Base-by-base conservation (phyloP, 2,888 invertebrate species). In the Sturmia bella region DNA sequence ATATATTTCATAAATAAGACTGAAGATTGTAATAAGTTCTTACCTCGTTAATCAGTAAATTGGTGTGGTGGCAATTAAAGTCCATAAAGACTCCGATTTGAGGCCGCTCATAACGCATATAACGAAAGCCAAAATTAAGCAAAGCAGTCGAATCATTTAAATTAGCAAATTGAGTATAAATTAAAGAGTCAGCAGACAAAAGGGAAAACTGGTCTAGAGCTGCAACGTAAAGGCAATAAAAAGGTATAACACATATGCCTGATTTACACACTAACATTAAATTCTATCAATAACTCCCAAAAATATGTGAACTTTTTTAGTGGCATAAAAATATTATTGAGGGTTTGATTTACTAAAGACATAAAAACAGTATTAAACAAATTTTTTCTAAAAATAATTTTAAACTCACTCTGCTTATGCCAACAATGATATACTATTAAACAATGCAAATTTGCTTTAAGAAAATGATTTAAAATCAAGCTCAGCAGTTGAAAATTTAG, bases 351-450 rank as follows among this genome's bases (percentile, higher is more conserved):
- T n/a, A n/a, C n/a, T n/a, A n/a, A n/a, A n/a, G n/a, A n/a, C n/a
- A n/a, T n/a, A n/a, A n/a, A n/a, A n/a, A n/a, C 7, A 15, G n/a
- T 1, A 3, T 3, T 15, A 45, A 43, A 43, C 13, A 32, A 24
- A 41, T 48, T 32, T 50, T 13, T 72, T 41, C 24, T 24, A 61
- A 19, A 69, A 11, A 12, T 39, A 13, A 21, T 57, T 37, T 43
- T 12, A 56, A 56, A 69, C 82, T 82, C 68, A 89, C 90, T 85
- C 75, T 84, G 56, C 45, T 61, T 13, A 59, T 83, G 66, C 89
- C 89, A 90, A 54, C 90, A 90, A 73, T 89, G 87, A 78, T 89
- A 87, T 15, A 89, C 73, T 0, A 87, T 81, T 1, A 88, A 79
- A 84, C 84, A 85, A 12, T 64, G 68, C 32, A 88, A 80, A 63